Evolutionary conservation across 2,113 vertebrate genomes (phyloP), one percentile per base, ranked within the genome.

Genomic region (Laticauda laticaudata): DNA sequence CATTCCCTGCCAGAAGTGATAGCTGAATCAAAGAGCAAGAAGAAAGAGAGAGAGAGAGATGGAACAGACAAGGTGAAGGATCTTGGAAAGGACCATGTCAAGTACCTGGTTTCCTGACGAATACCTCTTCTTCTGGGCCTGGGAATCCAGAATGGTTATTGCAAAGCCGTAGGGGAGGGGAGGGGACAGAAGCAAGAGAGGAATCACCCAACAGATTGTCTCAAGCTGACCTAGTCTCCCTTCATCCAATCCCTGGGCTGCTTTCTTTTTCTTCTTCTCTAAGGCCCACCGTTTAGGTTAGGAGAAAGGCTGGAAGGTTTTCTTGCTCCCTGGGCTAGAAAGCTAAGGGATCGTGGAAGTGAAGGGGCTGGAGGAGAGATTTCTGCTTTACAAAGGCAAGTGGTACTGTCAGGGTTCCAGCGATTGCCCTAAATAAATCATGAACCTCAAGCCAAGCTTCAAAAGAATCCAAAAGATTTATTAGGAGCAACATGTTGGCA

Each of bases 61-160:
- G 26, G 43, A n/a, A n/a, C 0, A 5, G 45, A 21, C 8, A 64
- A 90, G 92, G 90, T 92, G 93, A 69, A 69, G 29, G 1, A 55
- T 34, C 9, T 1, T 20, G 55, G 29, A 9, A 53, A 57, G 54
- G 26, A 1, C 43, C 81, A 85, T 61, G 88, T 86, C 55, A 43
- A 93, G 96, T 99, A 99, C 99, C 99, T 99, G 98, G n/a, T 98
- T 98, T 97, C 99, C 98, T 5, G 99, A 98, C 94, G 98, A 98
- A 96, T 99, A 99, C 95, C 99, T 98, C 97, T 98, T 99, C 98
- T 99, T 99, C 98, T 99, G 99, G 90, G 98, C 98, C 99, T 99
- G 97, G 97, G 94, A 93, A 97, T 98, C 98, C 98, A 96, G 96
- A 61, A 96, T 89, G 95, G 94, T 96, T 94, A 96, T 88, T 92